These are phyloP conservation scores for Ecliptopera silaceata DNA, from an alignment of 2,888 invertebrate genomes.

Conservation along the genomic window DNA sequence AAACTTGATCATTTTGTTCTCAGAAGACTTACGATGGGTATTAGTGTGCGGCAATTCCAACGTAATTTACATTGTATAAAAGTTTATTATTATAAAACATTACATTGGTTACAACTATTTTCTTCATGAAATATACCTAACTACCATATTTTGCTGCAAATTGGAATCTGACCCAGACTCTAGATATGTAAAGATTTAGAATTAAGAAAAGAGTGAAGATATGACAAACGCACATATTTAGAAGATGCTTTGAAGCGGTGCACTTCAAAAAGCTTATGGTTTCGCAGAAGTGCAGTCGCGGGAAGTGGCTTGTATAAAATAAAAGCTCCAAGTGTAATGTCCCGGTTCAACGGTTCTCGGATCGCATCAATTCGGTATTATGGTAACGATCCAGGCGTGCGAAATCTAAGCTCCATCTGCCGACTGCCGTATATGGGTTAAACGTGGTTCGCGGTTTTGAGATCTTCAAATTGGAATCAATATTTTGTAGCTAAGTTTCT, in stretches of 20 bases:
- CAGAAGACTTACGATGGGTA: conserved; percentile 15
- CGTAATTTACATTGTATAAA: neutral
- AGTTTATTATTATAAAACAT: neutral
- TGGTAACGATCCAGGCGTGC: conserved; percentile 48
- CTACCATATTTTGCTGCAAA: no score
- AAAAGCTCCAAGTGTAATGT: conserved; percentile 21
- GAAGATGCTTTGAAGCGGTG: no score
- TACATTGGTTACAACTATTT: neutral
- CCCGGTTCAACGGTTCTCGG: conserved; percentile 29
- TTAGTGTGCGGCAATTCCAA: conserved; percentile 4
- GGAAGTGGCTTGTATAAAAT: conserved; percentile 13
- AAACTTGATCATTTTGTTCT: conserved; percentile 27
- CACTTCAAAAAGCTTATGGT: neutral
- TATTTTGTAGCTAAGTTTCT: neutral
- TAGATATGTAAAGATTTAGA: no score
- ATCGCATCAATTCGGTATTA: conserved; percentile 39
- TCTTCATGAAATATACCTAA: neutral
- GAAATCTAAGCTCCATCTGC: conserved; percentile 49
- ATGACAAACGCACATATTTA: no score
- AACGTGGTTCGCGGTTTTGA: conserved; percentile 23
- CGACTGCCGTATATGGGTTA: conserved; percentile 41
- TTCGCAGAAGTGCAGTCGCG: conserved; percentile 12
- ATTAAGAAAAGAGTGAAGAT: no score
- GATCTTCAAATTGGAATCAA: neutral
- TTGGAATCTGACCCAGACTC: no score